Evolutionary conservation across 1,140 invertebrate species (phyloP).

Genomic region (Charaxes varanes): DNA sequence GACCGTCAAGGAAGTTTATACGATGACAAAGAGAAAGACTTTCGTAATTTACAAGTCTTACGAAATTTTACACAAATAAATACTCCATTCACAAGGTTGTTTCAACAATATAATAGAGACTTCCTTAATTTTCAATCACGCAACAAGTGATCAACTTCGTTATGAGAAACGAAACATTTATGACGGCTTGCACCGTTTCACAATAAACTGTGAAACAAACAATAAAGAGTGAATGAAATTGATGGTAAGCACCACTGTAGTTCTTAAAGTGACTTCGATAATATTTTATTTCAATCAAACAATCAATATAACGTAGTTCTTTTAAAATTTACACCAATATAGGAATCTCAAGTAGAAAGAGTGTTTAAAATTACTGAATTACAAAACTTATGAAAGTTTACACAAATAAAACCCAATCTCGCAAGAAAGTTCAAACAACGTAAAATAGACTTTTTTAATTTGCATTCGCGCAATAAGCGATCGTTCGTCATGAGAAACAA

Average conservation of each 20-base stretch:
- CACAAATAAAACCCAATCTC: too few relatives aligned
- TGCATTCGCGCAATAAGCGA: constrained; percentile 3
- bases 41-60: too few relatives aligned
- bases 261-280: constrained; percentile 23
- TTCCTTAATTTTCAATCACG: neutral
- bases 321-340: too few relatives aligned
- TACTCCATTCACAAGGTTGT: too few relatives aligned
- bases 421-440: constrained; percentile 1
- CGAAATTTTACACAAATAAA: too few relatives aligned
- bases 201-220: constrained; percentile 47
- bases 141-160: constrained; percentile 11
- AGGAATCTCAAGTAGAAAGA: too few relatives aligned
- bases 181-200: constrained; percentile 16
- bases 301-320: too few relatives aligned
- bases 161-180: constrained; percentile 17
- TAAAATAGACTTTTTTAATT: constrained; percentile 6
- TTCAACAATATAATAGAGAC: constrained; percentile 2
- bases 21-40: too few relatives aligned
- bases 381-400: too few relatives aligned
- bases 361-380: too few relatives aligned
- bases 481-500: constrained; percentile 15
- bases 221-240: constrained; percentile 56
- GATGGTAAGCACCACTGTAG: constrained; percentile 24
- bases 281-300: too few relatives aligned
- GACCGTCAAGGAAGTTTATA: too few relatives aligned